phyloP scores from a whole-genome alignment of 2,888 invertebrate species.

The Tetropium fuscum region DNA sequence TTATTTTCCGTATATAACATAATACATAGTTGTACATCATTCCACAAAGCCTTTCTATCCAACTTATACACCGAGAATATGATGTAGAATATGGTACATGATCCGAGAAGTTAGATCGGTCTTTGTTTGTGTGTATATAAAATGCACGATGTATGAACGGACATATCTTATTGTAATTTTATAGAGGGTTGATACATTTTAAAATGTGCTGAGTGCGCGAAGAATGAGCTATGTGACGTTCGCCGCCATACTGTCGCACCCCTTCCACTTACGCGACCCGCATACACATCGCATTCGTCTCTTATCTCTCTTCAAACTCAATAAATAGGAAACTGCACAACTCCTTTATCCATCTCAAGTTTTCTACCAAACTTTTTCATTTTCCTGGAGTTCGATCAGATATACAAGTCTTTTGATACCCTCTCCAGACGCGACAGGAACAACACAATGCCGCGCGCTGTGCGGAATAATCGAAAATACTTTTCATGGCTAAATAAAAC shows the following conservation, averaged over 20 bases:
- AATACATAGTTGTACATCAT: constrained; percentile 46
- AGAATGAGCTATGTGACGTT: constrained; percentile 67
- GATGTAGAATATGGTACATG: constrained; percentile 12
- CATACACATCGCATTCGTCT: constrained; percentile 61
- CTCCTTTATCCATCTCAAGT: constrained; percentile 61
- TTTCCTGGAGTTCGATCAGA: constrained; percentile 61
- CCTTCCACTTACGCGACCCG: constrained; percentile 64
- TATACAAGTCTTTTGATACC: constrained; percentile 46
- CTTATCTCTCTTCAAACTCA: constrained; percentile 63
- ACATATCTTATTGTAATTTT: constrained; percentile 67
- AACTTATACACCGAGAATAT: constrained; percentile 9
- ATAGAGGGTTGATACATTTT: constrained; percentile 67
- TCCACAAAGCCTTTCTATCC: constrained; percentile 19
- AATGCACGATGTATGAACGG: constrained; percentile 50
- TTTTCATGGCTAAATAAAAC: not conserved
- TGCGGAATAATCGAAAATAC: constrained; percentile 27
- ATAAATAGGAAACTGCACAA: constrained; percentile 65
- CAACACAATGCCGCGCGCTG: constrained; percentile 34
- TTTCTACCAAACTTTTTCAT: constrained; percentile 61
- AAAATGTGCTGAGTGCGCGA: constrained; percentile 67
- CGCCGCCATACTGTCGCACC: constrained; percentile 67
- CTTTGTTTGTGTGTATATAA: constrained; percentile 53
- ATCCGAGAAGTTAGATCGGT: constrained; percentile 10
- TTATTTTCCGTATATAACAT: constrained; percentile 40
- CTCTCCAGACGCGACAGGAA: constrained; percentile 40